A percentile compares a stretch with the other conserved stretches of the same genome.
Evolutionary conservation across 2,113 vertebrate genomes (phyloP).

Genomic region (Coptodon rendalli): DNA sequence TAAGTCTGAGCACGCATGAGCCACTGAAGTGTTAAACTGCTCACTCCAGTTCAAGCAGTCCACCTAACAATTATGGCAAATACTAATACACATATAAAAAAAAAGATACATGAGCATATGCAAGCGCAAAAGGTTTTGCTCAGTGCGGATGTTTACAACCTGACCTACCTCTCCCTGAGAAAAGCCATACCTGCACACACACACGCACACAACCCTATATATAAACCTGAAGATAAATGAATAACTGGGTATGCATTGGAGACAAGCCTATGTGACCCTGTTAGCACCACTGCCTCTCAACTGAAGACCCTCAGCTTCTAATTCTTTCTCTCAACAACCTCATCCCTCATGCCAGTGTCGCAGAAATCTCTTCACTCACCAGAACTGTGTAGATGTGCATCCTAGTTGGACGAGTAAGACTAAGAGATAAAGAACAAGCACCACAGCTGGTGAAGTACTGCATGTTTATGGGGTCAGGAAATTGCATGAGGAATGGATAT

Average conservation of each 20-base stretch:
- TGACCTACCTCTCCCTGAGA: neutral
- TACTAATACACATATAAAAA: neutral
- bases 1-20: neutral
- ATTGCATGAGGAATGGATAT: neutral
- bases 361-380: conserved; percentile 11
- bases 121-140: neutral
- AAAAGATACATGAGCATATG: neutral
- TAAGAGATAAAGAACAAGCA: neutral
- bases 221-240: conserved; percentile 24
- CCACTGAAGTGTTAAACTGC: neutral
- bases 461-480: neutral
- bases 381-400: neutral
- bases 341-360: neutral
- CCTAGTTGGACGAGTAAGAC: neutral
- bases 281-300: neutral
- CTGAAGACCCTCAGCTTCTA: neutral
- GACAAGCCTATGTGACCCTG: conserved; percentile 37
- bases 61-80: neutral
- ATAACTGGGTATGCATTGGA: neutral
- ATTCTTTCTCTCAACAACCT: neutral
- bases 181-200: conserved; percentile 17
- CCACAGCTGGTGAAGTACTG: neutral
- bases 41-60: neutral
- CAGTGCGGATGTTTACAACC: neutral
- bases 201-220: neutral